Base-by-base conservation (phyloP, 2,113 vertebrate species). In the Meriones unguiculatus region DNA sequence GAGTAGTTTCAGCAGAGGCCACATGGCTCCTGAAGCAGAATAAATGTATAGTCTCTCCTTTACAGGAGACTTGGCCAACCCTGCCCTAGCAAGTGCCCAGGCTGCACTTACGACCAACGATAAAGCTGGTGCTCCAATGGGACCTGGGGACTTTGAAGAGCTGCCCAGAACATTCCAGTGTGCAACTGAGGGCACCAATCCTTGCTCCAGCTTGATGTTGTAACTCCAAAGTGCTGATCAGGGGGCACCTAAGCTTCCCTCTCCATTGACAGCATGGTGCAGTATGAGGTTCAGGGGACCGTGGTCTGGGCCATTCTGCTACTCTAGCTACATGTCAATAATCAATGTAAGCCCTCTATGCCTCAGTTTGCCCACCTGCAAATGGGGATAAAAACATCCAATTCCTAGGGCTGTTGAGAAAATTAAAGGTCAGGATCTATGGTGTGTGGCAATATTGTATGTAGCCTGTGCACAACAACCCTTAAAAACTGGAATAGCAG, bases 1-100 rank as follows among this genome's bases (percentile, higher is more conserved):
- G 38, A 88, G 18, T 64, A 69, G 35, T 17, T 91, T 73, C 86
- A 35, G 93, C 91, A 92, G 72, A 96, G 41, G 80, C 70, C 50
- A 52, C 38, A 87, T 17, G 72, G 62, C n/a, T 50, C 28, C 12
- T 46, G 62, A 90, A 93, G 20, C 38, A 25, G n/a, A 46, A 85
- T 91, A n/a, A 50, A 80, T 20, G 38, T 30, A 54, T 46, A 73
- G 38, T 11, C 24, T 90, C 32, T 59, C 15, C 15, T 89, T 78
- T 41, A 57, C 0, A 30, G 38, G 75, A 32, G 90, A 50, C 9
- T 6, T 6, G 46, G 72, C 69, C 73, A 77, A 46, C 7, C 8
- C 25, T 72, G 46, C 20, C 94, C 72, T 25, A 90, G 90, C 80
- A 80, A 95, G 75, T 30, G 15, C 41, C 50, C 84, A 57, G 30